Conservation (phyloP, 2,888 invertebrate species). For the Sinhomidia bicolor region DNA sequence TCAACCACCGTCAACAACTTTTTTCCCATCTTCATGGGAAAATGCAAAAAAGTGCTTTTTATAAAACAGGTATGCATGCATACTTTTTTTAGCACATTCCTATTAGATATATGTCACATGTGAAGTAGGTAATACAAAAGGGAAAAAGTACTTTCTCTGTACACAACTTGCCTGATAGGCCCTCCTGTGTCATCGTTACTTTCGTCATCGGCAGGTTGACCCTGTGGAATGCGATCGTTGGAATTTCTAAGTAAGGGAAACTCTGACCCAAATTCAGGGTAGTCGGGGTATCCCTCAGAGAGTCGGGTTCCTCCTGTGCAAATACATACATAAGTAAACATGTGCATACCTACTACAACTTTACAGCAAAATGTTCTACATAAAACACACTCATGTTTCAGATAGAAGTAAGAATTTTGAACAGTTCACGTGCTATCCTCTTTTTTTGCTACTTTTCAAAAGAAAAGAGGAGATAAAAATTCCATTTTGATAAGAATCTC, state of each 20-base stretch:
- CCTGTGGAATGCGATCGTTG: constrained; percentile 79
- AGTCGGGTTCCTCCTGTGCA: constrained; percentile 76
- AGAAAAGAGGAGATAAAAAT: neutral
- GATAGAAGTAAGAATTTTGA: constrained; percentile 6
- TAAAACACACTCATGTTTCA: neutral
- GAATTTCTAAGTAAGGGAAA: constrained; percentile 79
- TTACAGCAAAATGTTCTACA: neutral
- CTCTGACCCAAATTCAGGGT: constrained; percentile 80
- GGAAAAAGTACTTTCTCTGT: too few relatives aligned
- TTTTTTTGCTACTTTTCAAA: neutral
- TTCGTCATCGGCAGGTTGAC: constrained; percentile 79
- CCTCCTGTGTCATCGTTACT: constrained; percentile 79
- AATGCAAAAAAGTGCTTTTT: too few relatives aligned
- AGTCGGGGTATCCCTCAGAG: constrained; percentile 83
- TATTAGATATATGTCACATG: too few relatives aligned
- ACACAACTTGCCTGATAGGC: constrained; percentile 80
- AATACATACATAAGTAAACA: constrained; percentile 9
- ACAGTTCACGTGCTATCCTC: neutral
- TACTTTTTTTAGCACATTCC: too few relatives aligned
- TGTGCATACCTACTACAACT: neutral
- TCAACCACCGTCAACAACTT: too few relatives aligned
- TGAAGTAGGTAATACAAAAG: too few relatives aligned
- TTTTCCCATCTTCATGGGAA: too few relatives aligned
- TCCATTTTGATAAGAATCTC: constrained; percentile 56
- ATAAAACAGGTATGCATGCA: too few relatives aligned